Evolutionary conservation across 2,888 invertebrate species (phyloP).

Genomic region (Ophion costatus): DNA sequence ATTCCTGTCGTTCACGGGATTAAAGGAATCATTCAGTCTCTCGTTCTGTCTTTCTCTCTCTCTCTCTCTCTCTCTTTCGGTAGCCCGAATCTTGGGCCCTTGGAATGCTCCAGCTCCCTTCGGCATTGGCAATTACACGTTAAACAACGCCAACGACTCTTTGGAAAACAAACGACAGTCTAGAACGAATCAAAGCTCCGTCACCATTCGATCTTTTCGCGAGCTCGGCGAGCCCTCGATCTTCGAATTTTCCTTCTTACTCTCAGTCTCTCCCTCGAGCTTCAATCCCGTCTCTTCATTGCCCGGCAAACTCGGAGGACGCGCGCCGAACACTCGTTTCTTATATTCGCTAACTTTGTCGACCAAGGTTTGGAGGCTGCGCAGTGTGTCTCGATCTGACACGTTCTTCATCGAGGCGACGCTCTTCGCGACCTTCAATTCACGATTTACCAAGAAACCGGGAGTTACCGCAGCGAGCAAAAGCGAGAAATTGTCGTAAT

Average conservation of each 20-base stretch:
- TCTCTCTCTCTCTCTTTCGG: constrained; percentile 11
- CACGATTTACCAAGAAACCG: no score
- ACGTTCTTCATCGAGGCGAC: constrained; percentile 31
- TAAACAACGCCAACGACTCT: constrained; percentile 5
- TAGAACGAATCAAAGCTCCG: constrained; percentile 44
- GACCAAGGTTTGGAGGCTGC: constrained; percentile 65
- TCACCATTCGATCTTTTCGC: constrained; percentile 47
- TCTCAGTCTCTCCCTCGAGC: neutral
- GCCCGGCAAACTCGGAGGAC: neutral
- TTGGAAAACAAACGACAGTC: neutral
- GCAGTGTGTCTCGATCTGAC: constrained; percentile 58
- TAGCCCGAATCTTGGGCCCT: constrained; percentile 31
- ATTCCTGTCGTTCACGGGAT: constrained; percentile 60
- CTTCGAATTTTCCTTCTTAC: constrained; percentile 8
- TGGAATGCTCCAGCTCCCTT: constrained; percentile 63
- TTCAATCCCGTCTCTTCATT: constrained; percentile 62
- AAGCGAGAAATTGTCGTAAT: constrained; percentile 31
- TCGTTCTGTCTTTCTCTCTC: neutral
- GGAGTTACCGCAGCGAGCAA: no score
- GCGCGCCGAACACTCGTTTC: constrained; percentile 60
- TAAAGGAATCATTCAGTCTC: constrained; percentile 52
- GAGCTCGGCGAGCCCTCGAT: constrained; percentile 37
- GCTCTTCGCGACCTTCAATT: neutral
- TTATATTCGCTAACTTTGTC: constrained; percentile 69
- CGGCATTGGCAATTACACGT: constrained; percentile 16